phyloP scores from a whole-genome alignment of 2,113 vertebrate genomes.

The Daubentonia madagascariensis region DNA sequence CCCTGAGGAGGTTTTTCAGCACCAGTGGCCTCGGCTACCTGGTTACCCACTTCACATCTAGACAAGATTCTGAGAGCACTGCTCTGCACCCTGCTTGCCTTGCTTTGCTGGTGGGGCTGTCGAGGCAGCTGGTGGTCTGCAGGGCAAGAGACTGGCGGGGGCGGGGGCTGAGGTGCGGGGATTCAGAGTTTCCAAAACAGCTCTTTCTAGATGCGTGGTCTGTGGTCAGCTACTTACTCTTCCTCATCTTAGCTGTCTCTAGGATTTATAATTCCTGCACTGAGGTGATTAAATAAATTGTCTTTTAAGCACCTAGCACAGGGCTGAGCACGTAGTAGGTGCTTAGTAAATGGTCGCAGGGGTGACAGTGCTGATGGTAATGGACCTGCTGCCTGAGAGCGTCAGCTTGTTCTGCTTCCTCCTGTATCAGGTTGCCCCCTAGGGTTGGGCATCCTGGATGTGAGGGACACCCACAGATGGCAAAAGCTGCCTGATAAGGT shows the following conservation, averaged over 20 bases:
- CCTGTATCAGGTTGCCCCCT: rapidly evolving
- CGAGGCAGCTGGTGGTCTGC: not conserved
- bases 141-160: not conserved
- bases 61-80: no score
- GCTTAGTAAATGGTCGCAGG: rapidly evolving
- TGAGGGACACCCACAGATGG: no score
- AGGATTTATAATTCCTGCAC: no score
- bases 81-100: rapidly evolving
- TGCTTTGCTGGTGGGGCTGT: rapidly evolving
- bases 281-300: no score
- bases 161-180: no score
- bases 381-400: rapidly evolving
- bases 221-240: not conserved
- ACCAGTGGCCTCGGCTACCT: not conserved
- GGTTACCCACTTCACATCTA: not conserved
- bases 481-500: rapidly evolving
- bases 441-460: not conserved
- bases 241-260: rapidly evolving
- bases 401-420: not conserved
- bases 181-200: not conserved
- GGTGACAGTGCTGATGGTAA: not conserved
- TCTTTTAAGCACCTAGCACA: rapidly evolving
- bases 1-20: not conserved
- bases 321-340: not conserved
- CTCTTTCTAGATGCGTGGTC: no score